These are phyloP conservation scores for Trichogramma dendrolimi DNA, from an alignment of 2,888 invertebrate genomes.

Conservation along the genomic window DNA sequence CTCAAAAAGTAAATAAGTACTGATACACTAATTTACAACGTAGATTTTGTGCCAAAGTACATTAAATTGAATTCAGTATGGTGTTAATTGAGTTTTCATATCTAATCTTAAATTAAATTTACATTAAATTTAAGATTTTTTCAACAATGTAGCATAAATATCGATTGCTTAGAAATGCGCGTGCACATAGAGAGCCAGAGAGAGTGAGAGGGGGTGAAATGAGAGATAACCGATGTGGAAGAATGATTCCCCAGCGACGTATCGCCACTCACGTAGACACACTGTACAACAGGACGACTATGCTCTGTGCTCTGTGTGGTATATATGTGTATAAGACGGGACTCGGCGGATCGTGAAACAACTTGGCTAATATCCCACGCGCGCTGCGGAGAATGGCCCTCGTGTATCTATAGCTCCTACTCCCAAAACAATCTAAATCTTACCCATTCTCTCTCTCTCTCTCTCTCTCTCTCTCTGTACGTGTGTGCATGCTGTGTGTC, in stretches of 20 bases:
- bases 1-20: too few species aligned
- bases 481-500: too few species aligned
- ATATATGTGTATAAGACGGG: constrained; percentile 1
- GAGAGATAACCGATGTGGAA: constrained; percentile 13
- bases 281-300: neutral
- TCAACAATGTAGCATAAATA: too few species aligned
- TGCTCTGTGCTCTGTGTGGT: too few species aligned
- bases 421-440: constrained; percentile 38
- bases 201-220: neutral
- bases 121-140: too few species aligned
- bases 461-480: neutral
- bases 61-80: too few species aligned
- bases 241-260: constrained; percentile 27
- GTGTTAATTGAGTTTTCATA: too few species aligned
- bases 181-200: neutral
- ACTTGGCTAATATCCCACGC: constrained; percentile 32
- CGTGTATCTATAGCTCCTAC: constrained; percentile 4
- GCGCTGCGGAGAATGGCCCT: neutral
- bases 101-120: too few species aligned
- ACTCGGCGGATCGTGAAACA: constrained; percentile 39
- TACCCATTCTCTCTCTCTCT: constrained; percentile 18
- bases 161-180: neutral
- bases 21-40: too few species aligned
- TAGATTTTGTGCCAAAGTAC: too few species aligned
- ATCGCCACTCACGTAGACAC: constrained; percentile 10